Conservation (phyloP, 2,888 invertebrate genomes). For the Drosophila sordidapex region DNA sequence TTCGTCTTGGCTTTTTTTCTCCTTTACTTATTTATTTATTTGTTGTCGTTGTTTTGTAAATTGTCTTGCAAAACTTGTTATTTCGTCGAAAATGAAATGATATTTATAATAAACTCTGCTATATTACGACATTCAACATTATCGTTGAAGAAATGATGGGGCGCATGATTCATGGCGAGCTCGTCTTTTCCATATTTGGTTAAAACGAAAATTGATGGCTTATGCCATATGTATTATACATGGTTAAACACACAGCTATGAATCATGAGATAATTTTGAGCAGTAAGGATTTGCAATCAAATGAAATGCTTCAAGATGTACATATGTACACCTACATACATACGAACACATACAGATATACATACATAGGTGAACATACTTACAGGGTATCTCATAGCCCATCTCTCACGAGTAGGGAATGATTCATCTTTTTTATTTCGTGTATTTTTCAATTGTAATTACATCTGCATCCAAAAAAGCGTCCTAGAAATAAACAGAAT, state of each 20-base stretch:
- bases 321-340: background rate
- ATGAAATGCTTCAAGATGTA: slow-evolving; percentile 10
- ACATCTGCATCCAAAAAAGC: background rate
- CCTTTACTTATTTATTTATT: background rate
- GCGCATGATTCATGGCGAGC: slow-evolving; percentile 43
- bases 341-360: too few species aligned
- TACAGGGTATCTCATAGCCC: too few species aligned
- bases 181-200: slow-evolving; percentile 50
- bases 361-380: too few species aligned
- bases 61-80: slow-evolving; percentile 6
- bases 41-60: background rate
- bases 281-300: slow-evolving; percentile 23
- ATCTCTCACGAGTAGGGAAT: background rate
- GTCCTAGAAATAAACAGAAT: background rate
- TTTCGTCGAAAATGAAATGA: slow-evolving; percentile 13
- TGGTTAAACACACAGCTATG: slow-evolving; percentile 28
- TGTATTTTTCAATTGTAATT: background rate
- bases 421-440: background rate
- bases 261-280: slow-evolving; percentile 36
- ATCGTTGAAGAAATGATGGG: slow-evolving; percentile 34
- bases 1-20: background rate
- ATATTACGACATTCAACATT: slow-evolving; percentile 38
- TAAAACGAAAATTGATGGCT: slow-evolving; percentile 33
- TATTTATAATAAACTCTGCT: background rate
- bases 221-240: background rate